phyloP scores from a whole-genome alignment of 2,113 vertebrate species.

The Tupaia tana region DNA sequence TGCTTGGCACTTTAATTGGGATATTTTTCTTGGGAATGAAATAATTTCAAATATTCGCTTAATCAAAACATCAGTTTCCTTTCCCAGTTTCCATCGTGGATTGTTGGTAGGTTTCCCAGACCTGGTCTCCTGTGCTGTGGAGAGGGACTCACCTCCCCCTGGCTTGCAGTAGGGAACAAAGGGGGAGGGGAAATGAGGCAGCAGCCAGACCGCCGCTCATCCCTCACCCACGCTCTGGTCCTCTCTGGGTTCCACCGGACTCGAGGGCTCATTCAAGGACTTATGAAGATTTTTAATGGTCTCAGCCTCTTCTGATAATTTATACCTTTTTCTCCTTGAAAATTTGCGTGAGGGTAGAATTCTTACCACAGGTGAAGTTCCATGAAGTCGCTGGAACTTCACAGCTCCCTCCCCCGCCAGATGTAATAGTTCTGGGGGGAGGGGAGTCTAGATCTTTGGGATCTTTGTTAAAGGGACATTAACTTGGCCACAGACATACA shows the following conservation, averaged over 20 bases:
- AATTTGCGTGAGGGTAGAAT: background rate
- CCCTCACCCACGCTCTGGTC: fast-evolving
- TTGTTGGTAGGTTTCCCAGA: conserved; percentile 70
- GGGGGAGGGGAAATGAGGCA: background rate
- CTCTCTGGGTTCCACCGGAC: background rate
- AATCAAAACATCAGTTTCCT: conserved; percentile 81
- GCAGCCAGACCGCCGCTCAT: background rate
- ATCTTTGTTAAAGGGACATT: background rate
- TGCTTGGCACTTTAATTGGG: conserved; percentile 77
- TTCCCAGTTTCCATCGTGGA: conserved; percentile 69
- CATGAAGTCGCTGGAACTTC: background rate
- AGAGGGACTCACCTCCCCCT: background rate
- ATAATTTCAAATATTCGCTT: conserved; percentile 79
- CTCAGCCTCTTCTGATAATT: background rate
- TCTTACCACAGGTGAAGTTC: background rate
- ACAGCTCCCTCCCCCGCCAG: background rate
- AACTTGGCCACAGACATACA: background rate
- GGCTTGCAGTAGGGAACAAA: background rate
- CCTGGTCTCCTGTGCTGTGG: background rate
- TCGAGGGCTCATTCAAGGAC: background rate
- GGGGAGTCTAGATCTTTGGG: background rate
- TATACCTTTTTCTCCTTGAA: background rate
- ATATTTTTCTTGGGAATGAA: conserved; percentile 80
- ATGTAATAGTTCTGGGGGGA: background rate
- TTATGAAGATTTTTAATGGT: conserved; percentile 6